Evolutionary conservation across 2,888 invertebrate species (phyloP).

Genomic region (Fragum fragum): DNA sequence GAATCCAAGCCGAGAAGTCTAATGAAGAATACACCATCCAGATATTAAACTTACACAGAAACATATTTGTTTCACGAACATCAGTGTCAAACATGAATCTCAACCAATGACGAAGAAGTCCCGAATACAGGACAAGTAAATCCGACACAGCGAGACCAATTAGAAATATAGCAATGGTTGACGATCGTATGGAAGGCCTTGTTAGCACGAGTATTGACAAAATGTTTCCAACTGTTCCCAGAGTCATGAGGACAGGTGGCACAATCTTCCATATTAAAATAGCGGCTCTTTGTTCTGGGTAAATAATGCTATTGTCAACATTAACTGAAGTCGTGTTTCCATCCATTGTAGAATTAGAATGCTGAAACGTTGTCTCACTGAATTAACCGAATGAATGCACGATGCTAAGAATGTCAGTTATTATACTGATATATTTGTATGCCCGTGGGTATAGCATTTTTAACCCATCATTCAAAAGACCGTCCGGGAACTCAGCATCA

Average conservation of each 20-base stretch:
- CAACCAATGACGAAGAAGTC: conserved; percentile 76
- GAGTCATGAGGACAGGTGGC: conserved; percentile 76
- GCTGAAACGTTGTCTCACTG: too few relatives aligned
- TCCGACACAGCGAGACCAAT: conserved; percentile 74
- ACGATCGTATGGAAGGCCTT: conserved; percentile 66
- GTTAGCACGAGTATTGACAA: conserved; percentile 74
- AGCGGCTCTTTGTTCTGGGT: conserved; percentile 49
- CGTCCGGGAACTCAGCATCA: too few relatives aligned
- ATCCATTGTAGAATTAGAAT: too few relatives aligned
- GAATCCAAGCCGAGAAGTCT: conserved; percentile 80
- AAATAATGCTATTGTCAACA: background rate
- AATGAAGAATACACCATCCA: conserved; percentile 76
- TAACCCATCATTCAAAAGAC: too few relatives aligned
- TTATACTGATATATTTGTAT: too few relatives aligned
- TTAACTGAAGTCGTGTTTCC: too few relatives aligned
- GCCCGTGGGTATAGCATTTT: too few relatives aligned
- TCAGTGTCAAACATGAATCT: conserved; percentile 62
- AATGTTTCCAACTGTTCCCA: conserved; percentile 79
- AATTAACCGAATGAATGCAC: too few relatives aligned
- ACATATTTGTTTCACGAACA: conserved; percentile 61
- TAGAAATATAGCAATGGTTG: conserved; percentile 76
- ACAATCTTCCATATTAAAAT: conserved; percentile 67
- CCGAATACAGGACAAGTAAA: conserved; percentile 76
- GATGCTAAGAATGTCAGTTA: too few relatives aligned
- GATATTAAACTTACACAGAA: conserved; percentile 73